Percentiles rank a stretch among this genome's conserved stretches.
Evolutionary conservation across 2,113 vertebrate species (phyloP).

Genomic region (Eulacestoma nigropectus): DNA sequence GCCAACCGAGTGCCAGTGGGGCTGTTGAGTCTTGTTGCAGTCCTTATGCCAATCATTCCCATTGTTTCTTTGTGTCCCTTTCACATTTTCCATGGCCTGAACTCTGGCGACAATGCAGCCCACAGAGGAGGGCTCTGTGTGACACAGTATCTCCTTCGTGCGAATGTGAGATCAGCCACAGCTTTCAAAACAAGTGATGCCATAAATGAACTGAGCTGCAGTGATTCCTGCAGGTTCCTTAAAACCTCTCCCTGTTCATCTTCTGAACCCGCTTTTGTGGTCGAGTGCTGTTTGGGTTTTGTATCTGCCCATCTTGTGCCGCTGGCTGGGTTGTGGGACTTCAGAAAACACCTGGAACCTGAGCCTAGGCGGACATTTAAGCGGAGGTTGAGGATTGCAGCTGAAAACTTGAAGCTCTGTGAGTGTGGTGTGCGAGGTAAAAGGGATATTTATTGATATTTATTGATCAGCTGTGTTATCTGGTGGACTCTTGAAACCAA

Average conservation of each 20-base stretch:
- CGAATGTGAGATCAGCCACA: conserved; percentile 36
- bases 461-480: background rate
- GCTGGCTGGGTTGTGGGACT: background rate
- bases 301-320: background rate
- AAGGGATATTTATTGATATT: too few relatives aligned
- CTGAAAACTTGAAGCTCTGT: background rate
- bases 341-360: background rate
- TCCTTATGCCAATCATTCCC: conserved; percentile 40
- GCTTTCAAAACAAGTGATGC: conserved; percentile 55
- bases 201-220: conserved; percentile 22
- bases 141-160: conserved; percentile 21
- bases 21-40: conserved; percentile 20
- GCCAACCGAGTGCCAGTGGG: conserved; percentile 2
- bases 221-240: background rate
- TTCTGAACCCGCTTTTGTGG: background rate
- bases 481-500: conserved; percentile 29
- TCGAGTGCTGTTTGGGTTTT: background rate
- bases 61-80: conserved; percentile 44
- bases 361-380: background rate
- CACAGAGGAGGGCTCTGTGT: conserved; percentile 22
- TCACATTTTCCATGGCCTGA: conserved; percentile 41
- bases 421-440: rapidly evolving
- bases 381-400: background rate
- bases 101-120: conserved; percentile 53
- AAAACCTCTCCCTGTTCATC: background rate